Base-by-base conservation (phyloP, 2,113 vertebrate genomes). In the Okapia johnstoni region DNA sequence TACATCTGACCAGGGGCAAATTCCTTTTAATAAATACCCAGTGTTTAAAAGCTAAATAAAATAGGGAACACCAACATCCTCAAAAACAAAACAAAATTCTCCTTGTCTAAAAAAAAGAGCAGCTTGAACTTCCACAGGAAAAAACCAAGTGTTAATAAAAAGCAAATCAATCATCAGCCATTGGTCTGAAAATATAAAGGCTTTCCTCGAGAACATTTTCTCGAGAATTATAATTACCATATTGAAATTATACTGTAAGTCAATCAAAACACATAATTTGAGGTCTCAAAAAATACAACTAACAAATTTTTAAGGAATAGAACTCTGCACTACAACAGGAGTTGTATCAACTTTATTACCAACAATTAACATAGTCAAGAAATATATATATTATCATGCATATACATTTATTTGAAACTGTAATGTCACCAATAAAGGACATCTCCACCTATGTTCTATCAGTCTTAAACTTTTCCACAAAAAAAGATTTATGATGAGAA, bases 151-250 rank as follows among this genome's bases (percentile, higher is more conserved):
- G 94, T 98, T 98, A 99, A 99, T 98, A 99, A 99, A 99, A 99
- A 98, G 95, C 96, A 99, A 99, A 99, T 99, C 98, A 98, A 99
- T 99, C 99, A 95, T 99, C 86, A 97, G 88, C 88, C 57, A 70
- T 54, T 21, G 21, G 8, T 97, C 66, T 73, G 46, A 97, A 97
- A 50, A 66, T 81, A 93, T 48, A 93, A 96, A 96, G 57, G 79
- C 21, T 92, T 95, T 81, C 84, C 92, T 96, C 79, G 76, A 98
- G 86, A 93, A 97, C 25, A 92, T 84, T 92, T 43, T 94, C 25
- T 96, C 48, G 14, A 95, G 57, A 97, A 93, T 89, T 96, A 46
- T 92, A 94, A 96, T 96, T 93, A 66, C 28, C 15, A 40, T 55
- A 58, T 0, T 94, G n/a, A 96, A 93, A 96, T 94, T 77, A 92